Conservation (phyloP, 2,888 invertebrate species). For the Clepsis dumicolana region DNA sequence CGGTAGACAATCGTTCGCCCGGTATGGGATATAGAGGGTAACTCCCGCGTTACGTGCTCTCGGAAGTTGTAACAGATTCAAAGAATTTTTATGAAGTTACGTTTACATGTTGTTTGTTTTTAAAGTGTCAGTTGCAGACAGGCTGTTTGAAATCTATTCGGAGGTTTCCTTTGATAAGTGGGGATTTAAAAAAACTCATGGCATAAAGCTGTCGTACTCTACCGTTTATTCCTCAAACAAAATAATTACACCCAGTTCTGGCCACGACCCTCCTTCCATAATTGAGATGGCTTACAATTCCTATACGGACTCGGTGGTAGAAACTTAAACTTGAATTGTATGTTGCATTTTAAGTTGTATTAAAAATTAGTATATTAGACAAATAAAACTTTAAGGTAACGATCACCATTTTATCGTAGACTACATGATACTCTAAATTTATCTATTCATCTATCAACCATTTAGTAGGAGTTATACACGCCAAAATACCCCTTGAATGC, state of each 20-base stretch:
- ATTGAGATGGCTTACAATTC: too few relatives aligned
- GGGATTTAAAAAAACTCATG: not conserved
- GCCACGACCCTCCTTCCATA: too few relatives aligned
- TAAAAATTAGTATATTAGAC: too few relatives aligned
- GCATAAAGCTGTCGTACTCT: not conserved
- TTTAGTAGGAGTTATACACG: not conserved
- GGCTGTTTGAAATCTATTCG: slow-evolving; percentile 32
- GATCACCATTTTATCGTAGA: too few relatives aligned
- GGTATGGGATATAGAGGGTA: slow-evolving; percentile 52
- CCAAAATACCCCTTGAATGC: slow-evolving; percentile 5
- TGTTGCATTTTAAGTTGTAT: too few relatives aligned
- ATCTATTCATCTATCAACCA: not conserved
- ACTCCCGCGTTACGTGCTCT: slow-evolving; percentile 59
- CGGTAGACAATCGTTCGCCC: not conserved
- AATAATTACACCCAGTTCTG: not conserved
- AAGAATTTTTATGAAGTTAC: slow-evolving; percentile 77
- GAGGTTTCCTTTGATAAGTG: slow-evolving; percentile 26
- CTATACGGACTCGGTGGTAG: too few relatives aligned
- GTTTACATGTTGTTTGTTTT: slow-evolving; percentile 74
- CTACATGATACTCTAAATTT: not conserved
- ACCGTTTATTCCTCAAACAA: not conserved
- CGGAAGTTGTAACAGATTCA: slow-evolving; percentile 75
- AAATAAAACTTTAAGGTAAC: too few relatives aligned
- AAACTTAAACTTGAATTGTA: too few relatives aligned
- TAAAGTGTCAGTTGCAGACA: slow-evolving; percentile 56